Percentiles rank a stretch among this genome's conserved stretches.
These are phyloP conservation scores for Coelopa pilipes DNA, from an alignment of 2,888 invertebrate species.

Conservation along the genomic window DNA sequence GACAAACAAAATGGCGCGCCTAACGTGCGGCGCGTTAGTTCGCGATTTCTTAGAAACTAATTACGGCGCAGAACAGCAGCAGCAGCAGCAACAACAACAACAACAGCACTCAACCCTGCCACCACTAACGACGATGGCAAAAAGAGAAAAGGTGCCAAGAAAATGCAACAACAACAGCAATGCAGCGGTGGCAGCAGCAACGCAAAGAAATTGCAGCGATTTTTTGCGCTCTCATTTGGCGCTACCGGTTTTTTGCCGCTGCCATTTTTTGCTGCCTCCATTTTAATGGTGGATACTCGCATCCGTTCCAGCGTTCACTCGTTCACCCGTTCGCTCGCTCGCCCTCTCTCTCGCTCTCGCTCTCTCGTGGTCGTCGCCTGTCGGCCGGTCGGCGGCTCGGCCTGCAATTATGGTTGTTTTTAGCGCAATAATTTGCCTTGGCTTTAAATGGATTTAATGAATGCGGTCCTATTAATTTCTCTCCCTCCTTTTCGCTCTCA, in stretches of 20 bases:
- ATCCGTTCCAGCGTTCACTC: conserved; percentile 42
- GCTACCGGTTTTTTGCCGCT: conserved; percentile 51
- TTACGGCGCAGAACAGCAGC: conserved; percentile 47
- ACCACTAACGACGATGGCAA: conserved; percentile 52
- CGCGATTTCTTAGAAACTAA: conserved; percentile 59
- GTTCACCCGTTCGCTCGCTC: conserved; percentile 41
- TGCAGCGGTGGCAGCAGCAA: conserved; percentile 32
- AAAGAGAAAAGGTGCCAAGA: conserved; percentile 35
- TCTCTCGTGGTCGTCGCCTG: background rate
- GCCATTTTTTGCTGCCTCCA: conserved; percentile 49
- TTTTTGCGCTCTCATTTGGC: conserved; percentile 47
- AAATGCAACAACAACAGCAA: conserved; percentile 40
- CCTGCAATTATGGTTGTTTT: conserved; percentile 58
- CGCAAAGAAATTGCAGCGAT: conserved; percentile 37
- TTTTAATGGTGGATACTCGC: conserved; percentile 54
- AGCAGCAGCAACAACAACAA: conserved; percentile 8
- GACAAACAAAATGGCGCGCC: conserved; percentile 46
- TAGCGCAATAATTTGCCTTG: conserved; percentile 61
- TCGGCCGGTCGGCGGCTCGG: background rate
- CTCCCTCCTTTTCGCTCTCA: background rate
- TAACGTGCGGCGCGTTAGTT: conserved; percentile 26
- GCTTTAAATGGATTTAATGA: conserved; percentile 64
- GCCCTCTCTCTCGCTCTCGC: too few species aligned
- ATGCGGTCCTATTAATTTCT: conserved; percentile 60
- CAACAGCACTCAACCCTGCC: background rate